These are phyloP conservation scores for Chrysotoxum bicinctum DNA, from an alignment of 2,888 invertebrate species.

Conservation along the genomic window DNA sequence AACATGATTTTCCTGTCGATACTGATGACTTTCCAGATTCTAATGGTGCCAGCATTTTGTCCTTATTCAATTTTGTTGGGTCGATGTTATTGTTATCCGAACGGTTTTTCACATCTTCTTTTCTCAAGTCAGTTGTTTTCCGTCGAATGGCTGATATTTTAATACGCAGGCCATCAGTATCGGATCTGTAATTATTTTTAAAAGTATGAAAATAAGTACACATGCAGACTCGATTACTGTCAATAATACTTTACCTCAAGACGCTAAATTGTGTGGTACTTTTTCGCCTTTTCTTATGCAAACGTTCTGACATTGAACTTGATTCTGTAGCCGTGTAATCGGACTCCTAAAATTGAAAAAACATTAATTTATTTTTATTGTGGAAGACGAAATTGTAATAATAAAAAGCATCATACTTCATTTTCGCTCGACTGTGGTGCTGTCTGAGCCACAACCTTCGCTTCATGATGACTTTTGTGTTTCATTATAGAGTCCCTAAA, in stretches of 20 bases:
- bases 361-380: background rate
- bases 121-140: constrained; percentile 48
- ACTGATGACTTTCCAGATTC: constrained; percentile 26
- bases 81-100: constrained; percentile 70
- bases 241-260: constrained; percentile 36
- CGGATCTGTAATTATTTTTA: constrained; percentile 76
- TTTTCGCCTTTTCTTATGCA: constrained; percentile 55
- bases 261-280: constrained; percentile 79
- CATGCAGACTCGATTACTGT: background rate
- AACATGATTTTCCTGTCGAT: constrained; percentile 30
- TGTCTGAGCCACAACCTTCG: constrained; percentile 60
- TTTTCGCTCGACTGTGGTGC: constrained; percentile 77
- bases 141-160: constrained; percentile 81
- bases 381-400: background rate
- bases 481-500: constrained; percentile 61
- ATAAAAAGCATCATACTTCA: constrained; percentile 75
- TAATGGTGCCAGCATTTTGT: constrained; percentile 26
- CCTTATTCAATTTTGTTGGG: constrained; percentile 56
- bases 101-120: constrained; percentile 31
- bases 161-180: constrained; percentile 81
- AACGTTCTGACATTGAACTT: constrained; percentile 74
- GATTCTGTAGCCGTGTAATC: constrained; percentile 78
- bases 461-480: constrained; percentile 62
- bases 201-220: background rate
- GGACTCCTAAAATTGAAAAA: constrained; percentile 75